Percentiles rank a stretch among this genome's conserved stretches.
phyloP scores from a whole-genome alignment of 1,140 invertebrate genomes.

The Conus ventricosus region DNA sequence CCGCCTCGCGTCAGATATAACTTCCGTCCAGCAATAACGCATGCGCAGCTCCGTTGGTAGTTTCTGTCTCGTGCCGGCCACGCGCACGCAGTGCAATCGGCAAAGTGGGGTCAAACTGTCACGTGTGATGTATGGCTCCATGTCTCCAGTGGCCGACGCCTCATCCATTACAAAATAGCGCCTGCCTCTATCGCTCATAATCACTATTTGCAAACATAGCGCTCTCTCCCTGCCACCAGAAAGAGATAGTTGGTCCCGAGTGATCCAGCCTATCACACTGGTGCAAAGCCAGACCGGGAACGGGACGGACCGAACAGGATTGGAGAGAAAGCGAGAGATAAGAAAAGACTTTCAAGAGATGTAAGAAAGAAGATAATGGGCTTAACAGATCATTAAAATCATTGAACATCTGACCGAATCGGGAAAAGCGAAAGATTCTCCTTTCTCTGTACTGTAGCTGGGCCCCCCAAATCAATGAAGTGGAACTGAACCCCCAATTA shows the following conservation, averaged over 20 bases:
- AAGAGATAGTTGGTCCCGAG: neutral
- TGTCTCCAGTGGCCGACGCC: constrained; percentile 27
- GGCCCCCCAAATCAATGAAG: constrained; percentile 15
- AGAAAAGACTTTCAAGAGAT: neutral
- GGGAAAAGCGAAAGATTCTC: neutral
- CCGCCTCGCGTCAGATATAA: no score
- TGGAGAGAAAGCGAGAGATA: neutral
- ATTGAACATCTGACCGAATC: no score
- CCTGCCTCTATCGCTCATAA: constrained; percentile 26
- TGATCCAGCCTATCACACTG: neutral
- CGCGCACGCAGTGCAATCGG: neutral
- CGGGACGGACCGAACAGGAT: neutral
- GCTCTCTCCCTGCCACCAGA: neutral
- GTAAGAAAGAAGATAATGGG: neutral
- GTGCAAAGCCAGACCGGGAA: neutral
- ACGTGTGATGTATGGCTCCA: constrained; percentile 32
- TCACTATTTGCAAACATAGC: constrained; percentile 36
- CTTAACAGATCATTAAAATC: neutral
- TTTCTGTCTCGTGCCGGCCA: no score
- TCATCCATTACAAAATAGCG: constrained; percentile 40
- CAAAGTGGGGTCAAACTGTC: constrained; percentile 32
- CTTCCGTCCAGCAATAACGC: no score
- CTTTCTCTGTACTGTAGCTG: neutral
- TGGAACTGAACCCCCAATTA: constrained; percentile 33
- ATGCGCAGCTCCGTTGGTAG: no score